Evolutionary conservation across 1,140 invertebrate genomes (phyloP).

Genomic region (Cylas formicarius): DNA sequence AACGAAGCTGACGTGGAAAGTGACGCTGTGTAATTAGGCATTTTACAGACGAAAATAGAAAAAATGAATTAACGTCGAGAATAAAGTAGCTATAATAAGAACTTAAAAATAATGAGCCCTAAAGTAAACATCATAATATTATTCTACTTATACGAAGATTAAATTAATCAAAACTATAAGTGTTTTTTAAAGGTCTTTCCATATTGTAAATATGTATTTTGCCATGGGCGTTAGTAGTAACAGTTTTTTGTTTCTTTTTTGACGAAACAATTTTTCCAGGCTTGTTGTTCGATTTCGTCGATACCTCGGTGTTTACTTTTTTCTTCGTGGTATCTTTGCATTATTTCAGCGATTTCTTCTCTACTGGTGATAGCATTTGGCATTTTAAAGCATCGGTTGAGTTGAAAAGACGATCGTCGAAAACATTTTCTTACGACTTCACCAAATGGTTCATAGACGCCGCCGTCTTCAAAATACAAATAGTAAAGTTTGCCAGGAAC

Average conservation of each 20-base stretch:
- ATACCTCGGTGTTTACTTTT: constrained; percentile 7
- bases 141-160: too few species aligned
- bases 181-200: constrained; percentile 9
- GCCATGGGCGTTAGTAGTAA: background rate
- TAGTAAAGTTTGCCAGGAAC: background rate
- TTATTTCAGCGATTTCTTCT: constrained; percentile 7
- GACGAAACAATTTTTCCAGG: constrained; percentile 3
- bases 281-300: too few species aligned
- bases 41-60: too few species aligned
- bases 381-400: too few species aligned
- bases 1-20: too few species aligned
- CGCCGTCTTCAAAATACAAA: constrained; percentile 6
- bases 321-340: constrained; percentile 5
- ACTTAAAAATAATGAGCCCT: too few species aligned
- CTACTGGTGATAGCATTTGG: too few species aligned
- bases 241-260: constrained; percentile 5
- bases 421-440: too few species aligned
- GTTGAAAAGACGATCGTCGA: too few species aligned
- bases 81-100: background rate
- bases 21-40: too few species aligned
- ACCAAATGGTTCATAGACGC: constrained; percentile 2
- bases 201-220: constrained; percentile 10
- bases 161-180: constrained; percentile 10
- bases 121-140: too few species aligned
- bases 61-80: background rate